A percentile compares a stretch with the other conserved stretches of the same genome.
Evolutionary conservation across 2,888 invertebrate genomes (phyloP).

Genomic region (Scaptodrosophila latifasciaeformis): DNA sequence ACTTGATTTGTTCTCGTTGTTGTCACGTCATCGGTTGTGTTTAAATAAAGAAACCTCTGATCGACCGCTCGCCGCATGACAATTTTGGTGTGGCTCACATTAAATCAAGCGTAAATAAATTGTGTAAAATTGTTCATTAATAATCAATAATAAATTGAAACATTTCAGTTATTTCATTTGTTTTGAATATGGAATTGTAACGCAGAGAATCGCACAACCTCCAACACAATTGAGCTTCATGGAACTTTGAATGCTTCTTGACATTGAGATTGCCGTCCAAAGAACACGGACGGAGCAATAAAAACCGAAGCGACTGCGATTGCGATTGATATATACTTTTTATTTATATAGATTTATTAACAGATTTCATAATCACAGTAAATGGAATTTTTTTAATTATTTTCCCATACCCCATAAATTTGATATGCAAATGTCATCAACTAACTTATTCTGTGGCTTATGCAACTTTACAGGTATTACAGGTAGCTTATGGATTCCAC

Average conservation of each 20-base stretch:
- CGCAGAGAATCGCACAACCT: too few relatives aligned
- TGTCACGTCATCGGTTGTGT: constrained; percentile 33
- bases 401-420: too few relatives aligned
- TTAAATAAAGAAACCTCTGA: neutral
- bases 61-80: too few relatives aligned
- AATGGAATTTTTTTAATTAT: too few relatives aligned
- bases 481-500: neutral
- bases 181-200: neutral
- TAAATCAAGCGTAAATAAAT: constrained; percentile 32
- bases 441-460: neutral
- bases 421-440: constrained; percentile 22
- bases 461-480: constrained; percentile 20
- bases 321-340: too few relatives aligned
- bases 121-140: constrained; percentile 31
- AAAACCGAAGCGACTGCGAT: too few relatives aligned
- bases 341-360: too few relatives aligned
- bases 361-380: too few relatives aligned
- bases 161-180: constrained; percentile 15
- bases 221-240: too few relatives aligned
- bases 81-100: constrained; percentile 10
- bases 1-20: constrained; percentile 56
- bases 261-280: too few relatives aligned
- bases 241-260: too few relatives aligned
- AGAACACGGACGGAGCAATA: too few relatives aligned
- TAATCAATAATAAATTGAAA: constrained; percentile 39